A percentile compares a stretch with the other conserved stretches of the same genome.
Evolutionary conservation across 2,113 vertebrate genomes (phyloP).

Genomic region (Leucosticte australis): DNA sequence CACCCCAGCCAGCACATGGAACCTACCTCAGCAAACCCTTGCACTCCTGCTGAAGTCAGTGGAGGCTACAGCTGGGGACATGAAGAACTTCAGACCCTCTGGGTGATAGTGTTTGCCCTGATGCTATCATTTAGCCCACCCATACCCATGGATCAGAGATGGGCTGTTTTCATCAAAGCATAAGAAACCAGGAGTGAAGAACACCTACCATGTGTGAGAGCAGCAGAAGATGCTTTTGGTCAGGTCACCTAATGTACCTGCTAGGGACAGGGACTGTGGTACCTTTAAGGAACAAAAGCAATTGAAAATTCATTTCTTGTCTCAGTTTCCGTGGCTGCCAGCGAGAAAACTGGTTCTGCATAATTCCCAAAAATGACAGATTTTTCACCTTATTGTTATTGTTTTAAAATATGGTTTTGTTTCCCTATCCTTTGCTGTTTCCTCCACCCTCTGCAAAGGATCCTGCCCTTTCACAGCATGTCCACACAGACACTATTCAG

Average conservation of each 20-base stretch:
- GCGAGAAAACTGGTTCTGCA: not conserved
- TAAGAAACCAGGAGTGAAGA: not conserved
- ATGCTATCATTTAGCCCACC: not conserved
- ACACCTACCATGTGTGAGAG: not conserved
- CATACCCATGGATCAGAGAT: not conserved
- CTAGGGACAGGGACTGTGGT: not conserved
- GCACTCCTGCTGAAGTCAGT: not conserved
- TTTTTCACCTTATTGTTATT: not conserved
- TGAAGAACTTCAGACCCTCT: not conserved
- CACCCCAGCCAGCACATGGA: not conserved
- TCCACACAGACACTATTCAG: not conserved
- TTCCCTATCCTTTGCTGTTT: not conserved
- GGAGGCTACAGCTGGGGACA: not conserved
- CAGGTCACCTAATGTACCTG: not conserved
- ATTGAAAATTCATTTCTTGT: not conserved
- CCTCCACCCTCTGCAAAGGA: not conserved
- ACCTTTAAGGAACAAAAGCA: not conserved
- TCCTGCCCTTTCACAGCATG: not conserved
- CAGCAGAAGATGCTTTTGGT: not conserved
- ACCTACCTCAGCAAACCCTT: not conserved
- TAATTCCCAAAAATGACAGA: not conserved
- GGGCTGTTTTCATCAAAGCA: not conserved
- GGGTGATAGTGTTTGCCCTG: not conserved
- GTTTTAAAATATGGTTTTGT: not conserved
- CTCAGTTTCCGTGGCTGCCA: not conserved